Base-by-base conservation (phyloP, 2,888 invertebrate genomes). In the Mechanitis mazaeus region DNA sequence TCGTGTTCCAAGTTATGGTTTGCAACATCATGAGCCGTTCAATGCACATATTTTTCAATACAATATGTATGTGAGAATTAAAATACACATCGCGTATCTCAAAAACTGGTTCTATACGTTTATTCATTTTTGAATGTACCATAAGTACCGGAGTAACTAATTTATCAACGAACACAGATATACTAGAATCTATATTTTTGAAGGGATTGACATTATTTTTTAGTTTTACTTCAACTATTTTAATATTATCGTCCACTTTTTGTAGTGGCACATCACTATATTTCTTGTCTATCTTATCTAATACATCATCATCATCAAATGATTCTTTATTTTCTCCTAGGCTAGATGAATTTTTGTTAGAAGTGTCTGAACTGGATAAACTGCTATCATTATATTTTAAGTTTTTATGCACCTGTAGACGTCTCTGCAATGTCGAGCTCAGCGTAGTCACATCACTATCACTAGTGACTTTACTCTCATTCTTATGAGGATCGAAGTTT, bases 1-100 rank as follows among this genome's bases (percentile, higher is more conserved):
- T 88, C 2, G 93, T 92, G 0, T 93, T 92, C 95, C 95, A 96
- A 0, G 93, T 89, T 59, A 94, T 93, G 0, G 92, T 91, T 73
- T 96, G 95, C 42, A 94, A 83, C 50, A 87, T 85, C 75, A 86
- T 90, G 0, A 92, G 89, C 1, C 74, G 74, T 3, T 75, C 76
- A 0, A 91, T 72, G 0, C 71, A 69, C 77, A 89, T 77, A 38
- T 78, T 81, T 61, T 72, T 75, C 1, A 92, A 71, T 1, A 73
- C 76, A 2, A 72, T 64, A 28, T 79, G 77, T 42, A 89, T 83
- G 54, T 83, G 74, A 0, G 69, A 47, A 35, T 80, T 83, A 45
- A 91, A 90, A 20, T 78, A 72, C 1, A 86, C 68, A 54, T 89
- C 84, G 33, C 80, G 73, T 45, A 89, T 63, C 20, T 74, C 75